These are phyloP conservation scores for Pollenia labialis DNA, from an alignment of 2,888 invertebrate genomes.

Conservation along the genomic window DNA sequence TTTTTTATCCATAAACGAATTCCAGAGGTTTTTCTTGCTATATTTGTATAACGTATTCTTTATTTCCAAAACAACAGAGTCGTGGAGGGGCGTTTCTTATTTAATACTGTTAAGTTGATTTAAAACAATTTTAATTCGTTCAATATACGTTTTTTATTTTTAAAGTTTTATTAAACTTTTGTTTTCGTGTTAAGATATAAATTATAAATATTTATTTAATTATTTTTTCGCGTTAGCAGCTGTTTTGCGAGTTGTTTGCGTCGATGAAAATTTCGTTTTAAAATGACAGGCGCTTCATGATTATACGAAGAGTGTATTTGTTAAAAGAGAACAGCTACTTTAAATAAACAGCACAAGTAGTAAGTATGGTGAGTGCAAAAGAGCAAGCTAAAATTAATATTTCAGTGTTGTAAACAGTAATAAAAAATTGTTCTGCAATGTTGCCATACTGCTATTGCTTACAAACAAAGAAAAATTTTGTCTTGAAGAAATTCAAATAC, in stretches of 20 bases:
- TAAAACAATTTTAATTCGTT: too few species aligned
- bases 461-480: neutral
- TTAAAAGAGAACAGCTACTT: constrained; percentile 30
- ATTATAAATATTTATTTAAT: constrained; percentile 21
- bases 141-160: too few species aligned
- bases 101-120: too few species aligned
- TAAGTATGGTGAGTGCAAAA: neutral
- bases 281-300: constrained; percentile 64
- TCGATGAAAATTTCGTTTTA: constrained; percentile 64
- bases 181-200: constrained; percentile 18
- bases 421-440: neutral
- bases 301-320: constrained; percentile 9
- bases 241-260: constrained; percentile 66
- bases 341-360: too few species aligned
- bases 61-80: neutral
- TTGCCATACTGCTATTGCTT: constrained; percentile 13
- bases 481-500: too few species aligned
- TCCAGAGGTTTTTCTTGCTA: neutral
- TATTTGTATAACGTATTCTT: neutral
- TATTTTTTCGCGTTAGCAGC: constrained; percentile 53
- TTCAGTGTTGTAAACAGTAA: constrained; percentile 39
- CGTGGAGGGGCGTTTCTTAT: constrained; percentile 15
- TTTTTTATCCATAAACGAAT: constrained; percentile 41
- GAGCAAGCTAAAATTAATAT: neutral
- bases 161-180: neutral